These are phyloP conservation scores for Drosophila anomalipes DNA, from an alignment of 2,888 invertebrate genomes.

Conservation along the genomic window DNA sequence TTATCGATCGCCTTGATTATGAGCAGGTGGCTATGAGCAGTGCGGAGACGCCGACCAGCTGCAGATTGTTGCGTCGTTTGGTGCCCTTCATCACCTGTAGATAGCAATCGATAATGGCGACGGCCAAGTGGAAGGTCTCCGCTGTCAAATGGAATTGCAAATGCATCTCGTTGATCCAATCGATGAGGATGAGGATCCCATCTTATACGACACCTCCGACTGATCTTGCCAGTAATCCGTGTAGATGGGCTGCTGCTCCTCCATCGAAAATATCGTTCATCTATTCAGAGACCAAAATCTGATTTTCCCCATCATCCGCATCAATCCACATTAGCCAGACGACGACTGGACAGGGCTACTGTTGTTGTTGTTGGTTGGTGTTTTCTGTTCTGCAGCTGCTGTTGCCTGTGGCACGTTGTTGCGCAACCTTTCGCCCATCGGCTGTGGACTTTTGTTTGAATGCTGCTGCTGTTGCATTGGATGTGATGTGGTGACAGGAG, in stretches of 20 bases:
- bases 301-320: neutral
- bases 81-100: neutral
- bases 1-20: too few species aligned
- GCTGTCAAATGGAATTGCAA: neutral
- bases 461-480: neutral
- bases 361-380: too few species aligned
- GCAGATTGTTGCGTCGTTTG: neutral
- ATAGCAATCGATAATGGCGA: neutral
- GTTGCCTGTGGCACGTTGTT: neutral
- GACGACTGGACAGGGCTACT: neutral
- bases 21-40: neutral
- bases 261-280: neutral
- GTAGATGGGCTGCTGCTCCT: neutral
- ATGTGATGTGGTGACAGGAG: neutral
- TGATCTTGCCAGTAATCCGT: neutral
- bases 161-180: neutral
- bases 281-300: neutral
- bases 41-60: neutral
- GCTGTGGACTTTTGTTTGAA: neutral
- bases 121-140: neutral
- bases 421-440: too few species aligned
- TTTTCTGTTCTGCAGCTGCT: neutral
- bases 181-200: neutral
- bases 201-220: neutral
- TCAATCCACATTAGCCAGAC: neutral